Base-by-base conservation (phyloP, 64 coral and sea anemone genomes). In the Pocillopora verrucosa region DNA sequence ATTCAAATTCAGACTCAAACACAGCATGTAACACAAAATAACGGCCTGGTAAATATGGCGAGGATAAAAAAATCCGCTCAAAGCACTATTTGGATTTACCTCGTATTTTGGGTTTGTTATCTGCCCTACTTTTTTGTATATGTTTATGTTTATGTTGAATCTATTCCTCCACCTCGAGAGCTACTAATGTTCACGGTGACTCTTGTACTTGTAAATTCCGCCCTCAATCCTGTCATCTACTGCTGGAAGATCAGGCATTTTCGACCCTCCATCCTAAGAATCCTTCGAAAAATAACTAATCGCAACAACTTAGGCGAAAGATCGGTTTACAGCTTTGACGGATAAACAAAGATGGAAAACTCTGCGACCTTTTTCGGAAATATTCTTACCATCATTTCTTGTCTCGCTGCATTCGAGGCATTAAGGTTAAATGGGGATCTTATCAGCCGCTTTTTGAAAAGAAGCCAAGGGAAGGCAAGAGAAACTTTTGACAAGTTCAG, bases 21-120 rank as follows among this genome's bases (percentile, higher is more conserved):
- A 16, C 75, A 77, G 22, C 37, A 36, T 16, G 5, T 77, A n/a
- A 19, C 17, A 4, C 75, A 76, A 37, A 41, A 17, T 10, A 51
- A 7, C 17, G 37, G 57, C 41, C 41, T 51, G 41, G 15, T 7
- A 4, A 70, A 70, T 70, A 20, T 24, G 22, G 67, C 22, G 67
- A 70, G 67, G n/a, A 20, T 70, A 19, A 70, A 24, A 70, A 70
- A 70, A 24, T 70, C 67, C n/a, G 20, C 67, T n/a, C 67, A 70
- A 20, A 70, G 20, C 25, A 11, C 67, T 10, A 25, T 70, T 25
- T 70, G 67, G 67, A 70, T 70, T 24, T 70, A 70, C 22, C 19
- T 70, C 67, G 67, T 70, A 70, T 70, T 70, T 24, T 70, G 67
- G 19, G 58, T 81, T 19, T 81, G 79, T 59, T 81, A 81, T 59